phyloP scores from a whole-genome alignment of 2,113 vertebrate species.

The Oncorhynchus masou region DNA sequence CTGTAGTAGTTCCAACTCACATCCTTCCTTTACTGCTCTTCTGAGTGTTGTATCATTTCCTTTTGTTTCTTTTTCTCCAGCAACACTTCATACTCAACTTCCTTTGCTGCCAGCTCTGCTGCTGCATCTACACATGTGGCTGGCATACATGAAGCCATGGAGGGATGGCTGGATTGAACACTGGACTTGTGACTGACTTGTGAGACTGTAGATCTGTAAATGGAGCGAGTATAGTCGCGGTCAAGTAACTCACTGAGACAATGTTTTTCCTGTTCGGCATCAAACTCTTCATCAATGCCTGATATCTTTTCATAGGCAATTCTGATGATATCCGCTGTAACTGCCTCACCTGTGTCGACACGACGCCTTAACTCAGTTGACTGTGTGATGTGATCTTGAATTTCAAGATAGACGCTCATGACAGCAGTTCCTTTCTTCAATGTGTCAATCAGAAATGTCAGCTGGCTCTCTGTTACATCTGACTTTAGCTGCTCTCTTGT shows the following conservation, averaged over 20 bases:
- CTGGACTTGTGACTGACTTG: not conserved
- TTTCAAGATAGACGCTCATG: not conserved
- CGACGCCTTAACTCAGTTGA: constrained; percentile 3
- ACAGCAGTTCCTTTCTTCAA: not conserved
- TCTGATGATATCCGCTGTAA: constrained; percentile 6
- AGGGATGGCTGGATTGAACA: not conserved
- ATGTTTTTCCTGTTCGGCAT: not conserved
- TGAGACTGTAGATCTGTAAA: constrained; percentile 14
- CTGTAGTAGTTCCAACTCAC: not conserved
- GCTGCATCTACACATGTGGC: constrained; percentile 1
- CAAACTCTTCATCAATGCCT: constrained; percentile 2
- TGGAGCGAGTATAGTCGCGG: constrained; percentile 10
- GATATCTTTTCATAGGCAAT: constrained; percentile 12
- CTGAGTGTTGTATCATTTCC: not conserved
- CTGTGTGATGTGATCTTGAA: not conserved
- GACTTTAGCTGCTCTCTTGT: constrained; percentile 7
- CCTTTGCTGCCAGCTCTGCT: not conserved
- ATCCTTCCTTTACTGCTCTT: not conserved
- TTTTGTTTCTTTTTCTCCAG: not conserved
- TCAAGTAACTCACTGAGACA: not conserved
- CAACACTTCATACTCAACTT: not conserved
- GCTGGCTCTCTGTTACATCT: not conserved
- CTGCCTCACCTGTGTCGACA: constrained; percentile 8
- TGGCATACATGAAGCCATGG: not conserved
- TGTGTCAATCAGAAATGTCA: not conserved